Evolutionary conservation across 2,113 vertebrate genomes (phyloP), one percentile per base, ranked within the genome.

Genomic region (Arenaria interpres): DNA sequence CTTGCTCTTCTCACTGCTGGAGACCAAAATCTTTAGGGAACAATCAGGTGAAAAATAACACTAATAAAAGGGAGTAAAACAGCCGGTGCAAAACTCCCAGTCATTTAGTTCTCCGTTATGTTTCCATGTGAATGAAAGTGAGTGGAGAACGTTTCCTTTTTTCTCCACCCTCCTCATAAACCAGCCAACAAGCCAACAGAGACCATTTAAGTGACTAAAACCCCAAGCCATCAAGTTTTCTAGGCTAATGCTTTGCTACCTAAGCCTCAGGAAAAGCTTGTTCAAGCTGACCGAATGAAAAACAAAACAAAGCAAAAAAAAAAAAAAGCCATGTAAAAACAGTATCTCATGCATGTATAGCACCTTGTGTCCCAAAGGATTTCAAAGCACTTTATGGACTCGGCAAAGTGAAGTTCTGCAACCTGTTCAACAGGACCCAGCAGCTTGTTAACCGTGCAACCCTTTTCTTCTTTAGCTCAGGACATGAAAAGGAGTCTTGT

Each of bases 121-220:
- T 92, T 97, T 92, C 88, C 57, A 72, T 25, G 62, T 22, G 53
- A 96, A 56, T 69, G 89, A 90, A 86, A 83, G 39, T 4, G 27
- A 93, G 68, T 6, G 45, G 48, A 78, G 88, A 87, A 79, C 68
- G 5, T 56, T 91, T 83, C 67, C 50, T 50, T 88, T 76, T 22
- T 63, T 67, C 95, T 88, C 91, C 89, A 94, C 86, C 93, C 84
- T 95, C 30, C 91, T 78, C 76, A 32, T 93, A 95, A 97, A 97
- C 15, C 76, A 48, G 39, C 59, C 95, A 90, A 97, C 93, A 35
- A 94, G 94, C 77, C 90, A 78, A 23, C 51, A 82, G 94, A 91
- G 96, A 96, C 60, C 77, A n/a, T 50, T 97, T 64, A 95, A 95
- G 57, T 71, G 83, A 41, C 86, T 95, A 85, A 89, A 96, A 78